Evolutionary conservation across 35 echinoderm and acorn worm species (phyloP).

Genomic region (Hemicentrotus pulcherrimus): DNA sequence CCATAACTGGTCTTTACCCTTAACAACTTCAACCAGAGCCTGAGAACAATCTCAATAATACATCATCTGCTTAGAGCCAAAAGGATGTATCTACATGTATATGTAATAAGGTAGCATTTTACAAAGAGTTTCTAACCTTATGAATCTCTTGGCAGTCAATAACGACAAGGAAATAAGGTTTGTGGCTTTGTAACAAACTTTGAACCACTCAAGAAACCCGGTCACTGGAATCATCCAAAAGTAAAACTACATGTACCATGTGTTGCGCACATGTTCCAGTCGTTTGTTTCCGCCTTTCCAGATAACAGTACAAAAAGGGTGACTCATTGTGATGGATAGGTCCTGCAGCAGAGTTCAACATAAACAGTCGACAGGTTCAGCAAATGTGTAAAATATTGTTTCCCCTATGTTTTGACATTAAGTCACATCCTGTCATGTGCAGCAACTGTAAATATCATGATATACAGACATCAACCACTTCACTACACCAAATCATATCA

Average conservation of each 20-base stretch:
- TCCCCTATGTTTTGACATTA: background rate
- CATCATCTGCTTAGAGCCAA: too few relatives aligned
- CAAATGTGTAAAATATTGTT: constrained; percentile 5
- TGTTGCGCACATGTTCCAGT: background rate
- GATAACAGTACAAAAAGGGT: background rate
- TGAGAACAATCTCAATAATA: too few relatives aligned
- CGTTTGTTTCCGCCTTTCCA: background rate
- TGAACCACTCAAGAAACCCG: background rate
- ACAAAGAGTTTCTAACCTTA: too few relatives aligned
- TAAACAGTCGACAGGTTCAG: background rate
- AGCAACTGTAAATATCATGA: background rate
- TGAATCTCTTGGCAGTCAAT: too few relatives aligned
- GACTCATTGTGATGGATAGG: background rate
- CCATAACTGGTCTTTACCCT: too few relatives aligned
- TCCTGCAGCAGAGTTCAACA: background rate
- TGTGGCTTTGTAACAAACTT: background rate
- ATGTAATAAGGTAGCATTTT: too few relatives aligned
- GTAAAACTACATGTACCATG: background rate
- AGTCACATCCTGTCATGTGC: background rate
- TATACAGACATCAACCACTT: background rate
- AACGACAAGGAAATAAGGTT: too few relatives aligned
- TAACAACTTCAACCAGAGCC: too few relatives aligned
- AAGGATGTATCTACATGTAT: too few relatives aligned
- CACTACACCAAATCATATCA: background rate
- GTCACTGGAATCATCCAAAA: background rate